Base-by-base conservation (phyloP, 2,888 invertebrate genomes). In the Melanotus villosus region DNA sequence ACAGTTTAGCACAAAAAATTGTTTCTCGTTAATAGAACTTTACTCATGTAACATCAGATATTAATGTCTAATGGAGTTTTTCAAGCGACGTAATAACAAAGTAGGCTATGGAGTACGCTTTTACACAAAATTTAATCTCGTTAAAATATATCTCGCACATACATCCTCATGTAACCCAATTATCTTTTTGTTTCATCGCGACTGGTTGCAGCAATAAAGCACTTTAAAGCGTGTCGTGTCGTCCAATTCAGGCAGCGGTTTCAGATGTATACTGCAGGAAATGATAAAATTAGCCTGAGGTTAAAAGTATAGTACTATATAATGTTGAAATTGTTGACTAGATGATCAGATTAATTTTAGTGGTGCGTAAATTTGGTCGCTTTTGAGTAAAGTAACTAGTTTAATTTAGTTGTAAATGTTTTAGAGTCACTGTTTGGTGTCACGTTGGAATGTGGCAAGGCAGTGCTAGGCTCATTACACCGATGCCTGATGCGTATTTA, bases 381-480 rank as follows among this genome's bases (percentile, higher is more conserved):
- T 41, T 41, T 41, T 41, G 7, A 5, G 26, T 7, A 26, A 26
- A 5, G 26, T 7, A 26, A 26, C 4, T 26, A 7, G 4, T 7
- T 26, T 26, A 26, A 41, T 41, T 41, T 1, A 14, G 12, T 18
- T 9, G 9, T 41, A 9, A 18, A 16, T 47, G 47, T 52, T 52
- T n/a, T 32, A 32, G 52, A 52, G n/a, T 32, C 52, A 32, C 52
- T 52, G 52, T 32, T 1, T 12, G 12, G 32, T 52, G 52, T 52
- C 52, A 18, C 5, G 30, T 32, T 52, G 52, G 52, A 52, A 52
- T 52, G 52, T 52, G 52, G 52, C 32, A 16, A 52, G 52, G 14
- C 52, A 32, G 52, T 52, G 32, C 32, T 52, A 52, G 52, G 52
- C 52, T 52, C 32, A 52, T 52, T 52, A 52, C 52, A 52, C 34